Percentiles rank a stretch among this genome's conserved stretches.
These are phyloP conservation scores for Eciton burchellii DNA, from an alignment of 1,140 invertebrate species.

Conservation along the genomic window DNA sequence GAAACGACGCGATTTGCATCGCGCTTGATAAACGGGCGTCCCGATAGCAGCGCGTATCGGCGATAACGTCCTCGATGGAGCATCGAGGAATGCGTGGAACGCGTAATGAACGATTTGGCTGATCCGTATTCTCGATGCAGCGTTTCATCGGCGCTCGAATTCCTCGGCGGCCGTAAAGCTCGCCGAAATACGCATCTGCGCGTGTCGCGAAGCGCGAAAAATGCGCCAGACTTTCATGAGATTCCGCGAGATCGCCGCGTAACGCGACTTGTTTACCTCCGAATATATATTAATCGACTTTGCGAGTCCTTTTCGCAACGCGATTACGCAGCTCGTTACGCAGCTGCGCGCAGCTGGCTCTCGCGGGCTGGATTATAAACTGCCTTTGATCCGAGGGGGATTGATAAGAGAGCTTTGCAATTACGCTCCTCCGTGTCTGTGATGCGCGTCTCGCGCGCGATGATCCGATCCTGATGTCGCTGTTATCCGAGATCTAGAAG, in stretches of 20 bases:
- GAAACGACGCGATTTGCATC: constrained; percentile 59
- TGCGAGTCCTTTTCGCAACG: background rate
- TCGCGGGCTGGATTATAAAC: constrained; percentile 14
- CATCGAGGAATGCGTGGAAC: constrained; percentile 35
- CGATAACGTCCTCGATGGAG: constrained; percentile 54
- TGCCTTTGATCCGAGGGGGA: constrained; percentile 28
- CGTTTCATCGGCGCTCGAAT: constrained; percentile 40
- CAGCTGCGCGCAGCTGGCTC: no score
- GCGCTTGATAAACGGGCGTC: constrained; percentile 39
- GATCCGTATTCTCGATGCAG: constrained; percentile 42
- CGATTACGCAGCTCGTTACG: no score
- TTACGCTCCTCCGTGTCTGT: background rate
- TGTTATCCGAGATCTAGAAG: constrained; percentile 1
- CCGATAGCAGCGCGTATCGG: constrained; percentile 36
- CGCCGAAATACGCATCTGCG: background rate
- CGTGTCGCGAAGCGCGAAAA: background rate
- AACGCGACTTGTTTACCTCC: no score
- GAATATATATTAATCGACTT: background rate
- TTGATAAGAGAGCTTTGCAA: constrained; percentile 32
- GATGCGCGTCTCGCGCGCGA: background rate
- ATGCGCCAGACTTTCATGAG: background rate
- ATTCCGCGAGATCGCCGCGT: background rate
- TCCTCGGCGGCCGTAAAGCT: background rate
- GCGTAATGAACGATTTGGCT: constrained; percentile 55
- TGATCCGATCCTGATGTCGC: constrained; percentile 21